Evolutionary conservation across 2,797 vertebrate species (phyloP), one percentile per base, ranked within the genome.

Genomic region (Acanthurus lineatus): DNA sequence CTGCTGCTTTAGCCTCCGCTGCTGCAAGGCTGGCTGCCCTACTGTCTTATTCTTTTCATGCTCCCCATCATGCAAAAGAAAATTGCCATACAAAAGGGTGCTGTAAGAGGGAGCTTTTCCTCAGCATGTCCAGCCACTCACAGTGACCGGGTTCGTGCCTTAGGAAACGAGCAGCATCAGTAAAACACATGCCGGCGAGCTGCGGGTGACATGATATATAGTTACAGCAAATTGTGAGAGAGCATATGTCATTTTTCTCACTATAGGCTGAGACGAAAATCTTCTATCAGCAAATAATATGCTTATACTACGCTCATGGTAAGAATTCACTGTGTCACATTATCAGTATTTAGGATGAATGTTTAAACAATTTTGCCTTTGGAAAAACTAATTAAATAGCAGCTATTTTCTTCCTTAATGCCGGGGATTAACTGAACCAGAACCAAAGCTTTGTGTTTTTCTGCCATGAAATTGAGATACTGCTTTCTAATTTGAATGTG

Each of bases 11-110:
- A 77, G 82, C 63, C 82, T 73, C 59, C 14, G 48, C 64, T 69
- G 78, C 90, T 89, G 84, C 83, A 79, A 86, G 86, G 82, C 82
- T 84, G 86, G 82, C 82, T 84, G 62, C 52, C 76, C 83, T 59
- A 51, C 75, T 65, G 56, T 81, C 81, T 73, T 58, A 44, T 85
- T 89, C 86, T 75, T 88, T 92, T 86, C 82, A 86, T 76, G 77
- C 86, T 66, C 74, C 77, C 81, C 72, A 61, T 88, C 84, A 68
- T n/a, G 63, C 66, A 63, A 75, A 70, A 74, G 52, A 45, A 86
- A 83, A 89, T 76, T 22, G 86, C 63, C 70, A 52, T 62, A 84
- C 67, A 86, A 86, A 90, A 85, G 51, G 77, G 51, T 79, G 52
- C 71, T 73, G 69, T 28, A 44, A 17, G 58, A 77, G 62, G 69